A percentile compares a stretch with the other conserved stretches of the same genome.
phyloP scores from a whole-genome alignment of 2,113 vertebrate species.

The Pseudorhombus dupliciocellatus region DNA sequence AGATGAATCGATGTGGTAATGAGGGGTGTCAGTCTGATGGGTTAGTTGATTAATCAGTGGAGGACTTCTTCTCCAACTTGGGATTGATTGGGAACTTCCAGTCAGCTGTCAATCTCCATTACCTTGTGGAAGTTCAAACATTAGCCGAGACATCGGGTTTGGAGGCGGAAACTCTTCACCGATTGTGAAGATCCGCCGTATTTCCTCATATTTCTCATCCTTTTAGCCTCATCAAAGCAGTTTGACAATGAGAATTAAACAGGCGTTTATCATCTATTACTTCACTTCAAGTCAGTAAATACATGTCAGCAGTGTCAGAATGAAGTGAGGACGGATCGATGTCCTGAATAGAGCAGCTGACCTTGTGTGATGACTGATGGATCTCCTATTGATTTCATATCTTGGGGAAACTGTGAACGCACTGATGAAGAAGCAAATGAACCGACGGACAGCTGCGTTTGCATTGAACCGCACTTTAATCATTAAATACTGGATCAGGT shows the following conservation, averaged over 20 bases:
- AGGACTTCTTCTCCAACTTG: constrained; percentile 52
- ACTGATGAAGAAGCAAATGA: neutral
- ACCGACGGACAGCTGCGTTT: neutral
- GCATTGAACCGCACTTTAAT: neutral
- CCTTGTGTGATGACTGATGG: constrained; percentile 21
- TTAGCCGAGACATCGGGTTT: neutral
- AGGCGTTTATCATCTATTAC: neutral
- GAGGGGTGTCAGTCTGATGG: constrained; percentile 56
- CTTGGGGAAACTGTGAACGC: neutral
- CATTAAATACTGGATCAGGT: neutral
- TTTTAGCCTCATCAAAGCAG: neutral
- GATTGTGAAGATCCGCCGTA: neutral
- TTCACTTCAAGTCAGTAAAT: constrained; percentile 4
- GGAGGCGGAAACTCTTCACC: neutral
- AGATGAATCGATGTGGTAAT: constrained; percentile 75
- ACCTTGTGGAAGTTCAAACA: neutral
- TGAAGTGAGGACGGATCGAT: constrained; percentile 13
- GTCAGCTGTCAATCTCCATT: constrained; percentile 67
- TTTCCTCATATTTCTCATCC: too few species aligned
- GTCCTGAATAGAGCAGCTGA: neutral
- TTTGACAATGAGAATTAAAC: neutral
- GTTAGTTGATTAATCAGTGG: constrained; percentile 65
- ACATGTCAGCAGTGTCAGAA: neutral
- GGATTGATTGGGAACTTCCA: constrained; percentile 63
- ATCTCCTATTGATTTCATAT: constrained; percentile 5